phyloP scores from a whole-genome alignment of 1,140 invertebrate species.

The Chymomyza costata region DNA sequence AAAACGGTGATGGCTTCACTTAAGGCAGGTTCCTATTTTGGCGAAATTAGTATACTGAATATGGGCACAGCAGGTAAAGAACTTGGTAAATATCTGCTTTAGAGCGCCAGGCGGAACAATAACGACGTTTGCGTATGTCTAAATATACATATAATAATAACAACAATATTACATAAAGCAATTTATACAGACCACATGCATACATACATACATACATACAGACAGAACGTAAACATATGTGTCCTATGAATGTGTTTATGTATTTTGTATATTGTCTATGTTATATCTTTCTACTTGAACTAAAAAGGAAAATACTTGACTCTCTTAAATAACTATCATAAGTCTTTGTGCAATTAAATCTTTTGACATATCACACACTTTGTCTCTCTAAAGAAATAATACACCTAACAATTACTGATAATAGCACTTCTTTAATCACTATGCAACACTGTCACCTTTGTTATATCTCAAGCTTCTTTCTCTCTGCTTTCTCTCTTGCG shows the following conservation, averaged over 20 bases:
- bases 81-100: slow-evolving; percentile 90
- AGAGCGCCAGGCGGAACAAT: slow-evolving; percentile 77
- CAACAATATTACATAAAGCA: slow-evolving; percentile 33
- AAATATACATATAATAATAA: slow-evolving; percentile 37
- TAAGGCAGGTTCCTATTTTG: slow-evolving; percentile 98
- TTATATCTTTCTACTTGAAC: no score
- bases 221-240: no score
- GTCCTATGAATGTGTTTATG: slow-evolving; percentile 10
- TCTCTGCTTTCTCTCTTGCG: not conserved
- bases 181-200: no score
- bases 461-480: no score
- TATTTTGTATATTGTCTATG: slow-evolving; percentile 1
- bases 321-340: no score
- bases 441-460: not conserved
- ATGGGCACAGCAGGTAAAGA: slow-evolving; percentile 99
- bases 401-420: no score
- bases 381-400: not conserved
- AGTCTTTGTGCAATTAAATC: slow-evolving; percentile 50
- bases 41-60: slow-evolving; percentile 99
- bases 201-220: no score
- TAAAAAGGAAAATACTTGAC: no score
- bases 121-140: slow-evolving; percentile 27
- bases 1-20: slow-evolving; percentile 97
- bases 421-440: no score
- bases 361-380: slow-evolving; percentile 13